phyloP scores from a whole-genome alignment of 2,113 vertebrate species.

The Rostratula benghalensis region DNA sequence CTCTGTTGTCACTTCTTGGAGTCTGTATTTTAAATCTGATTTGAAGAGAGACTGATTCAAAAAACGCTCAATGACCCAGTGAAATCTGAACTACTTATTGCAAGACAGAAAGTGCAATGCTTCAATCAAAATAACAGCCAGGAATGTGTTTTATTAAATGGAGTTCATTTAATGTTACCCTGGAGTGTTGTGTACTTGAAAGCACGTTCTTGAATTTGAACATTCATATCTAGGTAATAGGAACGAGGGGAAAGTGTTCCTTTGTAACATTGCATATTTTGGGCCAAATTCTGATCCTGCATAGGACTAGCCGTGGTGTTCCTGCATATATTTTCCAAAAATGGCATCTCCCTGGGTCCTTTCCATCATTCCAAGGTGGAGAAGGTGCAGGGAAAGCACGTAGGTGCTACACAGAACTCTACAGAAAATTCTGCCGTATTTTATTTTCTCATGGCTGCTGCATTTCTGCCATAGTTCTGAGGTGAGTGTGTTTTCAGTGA shows the following conservation, averaged over 20 bases:
- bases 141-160: constrained; percentile 61
- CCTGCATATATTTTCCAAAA: not conserved
- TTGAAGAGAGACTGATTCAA: not conserved
- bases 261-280: not conserved
- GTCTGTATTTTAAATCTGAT: not conserved
- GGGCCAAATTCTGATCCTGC: not conserved
- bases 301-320: not conserved
- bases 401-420: not conserved
- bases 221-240: not conserved
- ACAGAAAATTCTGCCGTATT: not conserved
- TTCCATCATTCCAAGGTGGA: accelerated
- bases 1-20: not conserved
- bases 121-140: constrained; percentile 35
- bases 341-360: not conserved
- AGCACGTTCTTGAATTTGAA: not conserved
- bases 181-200: constrained; percentile 25
- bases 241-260: not conserved
- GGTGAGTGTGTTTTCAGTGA: not conserved
- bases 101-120: not conserved
- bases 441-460: not conserved
- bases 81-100: constrained; percentile 35
- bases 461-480: not conserved
- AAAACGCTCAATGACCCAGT: not conserved
- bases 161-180: constrained; percentile 16
- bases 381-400: not conserved